Conservation (phyloP, 2,888 invertebrate genomes). For the Drosophila conformis region DNA sequence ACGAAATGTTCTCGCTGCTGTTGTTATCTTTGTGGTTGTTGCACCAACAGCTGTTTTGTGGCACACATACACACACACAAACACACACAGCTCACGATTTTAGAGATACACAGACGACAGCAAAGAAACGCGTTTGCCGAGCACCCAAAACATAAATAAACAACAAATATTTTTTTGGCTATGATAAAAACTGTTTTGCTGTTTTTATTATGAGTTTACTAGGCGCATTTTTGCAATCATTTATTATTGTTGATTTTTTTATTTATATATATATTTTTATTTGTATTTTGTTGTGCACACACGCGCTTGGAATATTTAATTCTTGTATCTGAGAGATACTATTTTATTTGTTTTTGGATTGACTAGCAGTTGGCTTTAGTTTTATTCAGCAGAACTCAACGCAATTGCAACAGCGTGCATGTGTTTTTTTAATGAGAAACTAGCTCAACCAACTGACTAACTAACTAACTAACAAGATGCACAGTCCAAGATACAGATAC, state of each 20-base stretch:
- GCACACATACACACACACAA: conserved; percentile 21
- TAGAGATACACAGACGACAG: conserved; percentile 7
- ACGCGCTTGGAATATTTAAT: conserved; percentile 46
- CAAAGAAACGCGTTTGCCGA: conserved; percentile 18
- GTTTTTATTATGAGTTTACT: conserved; percentile 30
- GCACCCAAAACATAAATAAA: conserved; percentile 65
- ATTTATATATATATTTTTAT: conserved; percentile 7
- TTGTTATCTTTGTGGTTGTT: conserved; percentile 24
- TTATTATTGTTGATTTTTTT: conserved; percentile 24
- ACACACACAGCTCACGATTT: conserved; percentile 11
- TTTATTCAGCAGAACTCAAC: conserved; percentile 41
- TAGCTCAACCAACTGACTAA: conserved; percentile 24
- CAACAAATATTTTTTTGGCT: conserved; percentile 51
- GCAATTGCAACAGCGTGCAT: conserved; percentile 21
- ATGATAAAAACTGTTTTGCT: conserved; percentile 29
- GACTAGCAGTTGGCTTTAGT: conserved; percentile 43
- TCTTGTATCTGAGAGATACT: conserved; percentile 36
- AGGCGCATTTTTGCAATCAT: conserved; percentile 53
- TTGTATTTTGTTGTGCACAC: conserved; percentile 39
- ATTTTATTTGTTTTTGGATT: conserved; percentile 11
- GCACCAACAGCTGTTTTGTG: conserved; percentile 70
- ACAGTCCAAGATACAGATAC: conserved; percentile 20
- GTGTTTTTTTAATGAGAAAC: background rate
- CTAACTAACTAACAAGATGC: conserved; percentile 20
- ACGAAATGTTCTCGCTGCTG: conserved; percentile 25